Conservation (phyloP, 2,888 invertebrate genomes). For the Xanthia icteritia region DNA sequence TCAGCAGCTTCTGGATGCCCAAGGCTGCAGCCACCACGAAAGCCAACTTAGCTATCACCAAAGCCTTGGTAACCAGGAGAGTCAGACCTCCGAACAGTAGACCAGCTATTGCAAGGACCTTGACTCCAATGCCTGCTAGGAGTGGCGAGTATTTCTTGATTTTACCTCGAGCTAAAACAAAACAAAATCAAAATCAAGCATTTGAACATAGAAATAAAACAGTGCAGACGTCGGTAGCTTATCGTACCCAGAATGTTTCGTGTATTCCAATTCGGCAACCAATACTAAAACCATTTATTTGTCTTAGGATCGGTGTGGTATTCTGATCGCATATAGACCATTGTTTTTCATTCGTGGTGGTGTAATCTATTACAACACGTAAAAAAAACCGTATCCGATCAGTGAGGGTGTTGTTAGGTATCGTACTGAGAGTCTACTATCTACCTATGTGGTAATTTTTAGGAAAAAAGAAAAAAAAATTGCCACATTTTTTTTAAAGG, state of each 20-base stretch:
- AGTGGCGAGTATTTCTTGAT: conserved; percentile 94
- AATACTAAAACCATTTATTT: neutral
- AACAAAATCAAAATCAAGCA: neutral
- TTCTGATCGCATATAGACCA: neutral
- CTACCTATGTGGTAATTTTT: too few species aligned
- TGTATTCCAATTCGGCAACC: neutral
- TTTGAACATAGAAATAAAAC: neutral
- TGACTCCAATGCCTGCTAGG: conserved; percentile 92
- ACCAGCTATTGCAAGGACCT: conserved; percentile 93
- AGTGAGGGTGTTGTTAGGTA: too few species aligned
- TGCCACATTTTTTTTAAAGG: too few species aligned
- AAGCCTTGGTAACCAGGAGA: conserved; percentile 93
- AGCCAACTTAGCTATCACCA: conserved; percentile 94
- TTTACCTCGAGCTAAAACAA: conserved; percentile 92
- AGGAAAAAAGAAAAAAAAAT: too few species aligned
- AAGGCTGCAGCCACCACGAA: conserved; percentile 93
- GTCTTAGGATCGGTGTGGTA: neutral
- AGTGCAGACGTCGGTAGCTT: neutral
- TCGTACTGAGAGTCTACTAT: too few species aligned
- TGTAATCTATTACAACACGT: neutral
- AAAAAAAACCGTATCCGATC: too few species aligned
- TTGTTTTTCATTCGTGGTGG: neutral
- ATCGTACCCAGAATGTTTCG: too few species aligned
- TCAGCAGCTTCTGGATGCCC: conserved; percentile 92
- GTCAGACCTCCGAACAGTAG: conserved; percentile 93